Evolutionary conservation across 2,888 invertebrate species (phyloP), one percentile per base, ranked within the genome.

Genomic region (Cataglyphis altisquamis): DNA sequence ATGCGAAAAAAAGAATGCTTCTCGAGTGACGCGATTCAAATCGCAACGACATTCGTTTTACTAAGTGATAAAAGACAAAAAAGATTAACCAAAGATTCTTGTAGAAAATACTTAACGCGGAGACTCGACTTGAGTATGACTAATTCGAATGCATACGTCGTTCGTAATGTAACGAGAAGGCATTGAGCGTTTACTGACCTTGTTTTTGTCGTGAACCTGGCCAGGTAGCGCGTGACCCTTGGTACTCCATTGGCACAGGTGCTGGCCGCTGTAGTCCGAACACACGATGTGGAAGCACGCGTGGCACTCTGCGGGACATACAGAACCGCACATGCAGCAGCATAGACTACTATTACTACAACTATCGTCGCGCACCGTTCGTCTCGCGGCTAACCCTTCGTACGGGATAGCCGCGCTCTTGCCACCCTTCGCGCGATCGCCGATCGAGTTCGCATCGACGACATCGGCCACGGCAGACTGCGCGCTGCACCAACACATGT

Each of bases 251-350:
- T 93, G 93, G 92, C 94, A 95, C 88, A 93, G 93, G 86, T 94
- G 93, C 85, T 94, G 93, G 85, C 91, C 91, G 91, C 90, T 92
- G 92, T 91, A 93, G 86, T 94, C 93, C 88, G 93, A 90, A 95
- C 96, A 96, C 91, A 96, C 95, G 93, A 95, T 95, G 95, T 96
- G 96, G 95, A 96, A 96, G 95, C 96, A 96, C 92, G 96, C 95
- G 94, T 96, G 96, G 94, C 96, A 96, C 95, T 96, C 96, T 96
- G 96, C 93, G 91, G 96, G 95, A 95, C 96, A 96, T 92, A 96
- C 94, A 94, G 96, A 95, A 93, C 95, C 96, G 94, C 96, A 96
- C 95, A 96, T 96, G 95, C 96, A 96, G 95, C 96, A 96, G 95
- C 96, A 96, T 57, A 88, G 87, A 89, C 86, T 85, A 77, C 82